Percentiles rank a stretch among this genome's conserved stretches.
These are phyloP conservation scores for Cynopterus sphinx DNA, from an alignment of 2,797 vertebrate species.

Conservation along the genomic window DNA sequence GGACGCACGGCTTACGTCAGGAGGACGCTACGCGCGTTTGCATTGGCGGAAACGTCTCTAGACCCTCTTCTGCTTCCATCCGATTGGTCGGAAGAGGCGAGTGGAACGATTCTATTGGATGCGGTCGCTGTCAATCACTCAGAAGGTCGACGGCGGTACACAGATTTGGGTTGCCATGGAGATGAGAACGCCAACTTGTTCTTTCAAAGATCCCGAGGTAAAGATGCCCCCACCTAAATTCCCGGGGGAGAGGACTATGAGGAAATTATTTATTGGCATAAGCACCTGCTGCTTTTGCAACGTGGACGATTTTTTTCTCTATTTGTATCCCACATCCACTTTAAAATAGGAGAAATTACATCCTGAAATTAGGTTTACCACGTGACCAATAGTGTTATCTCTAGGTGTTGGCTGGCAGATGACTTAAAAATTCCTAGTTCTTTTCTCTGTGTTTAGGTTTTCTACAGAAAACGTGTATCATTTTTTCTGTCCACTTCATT, in stretches of 20 bases:
- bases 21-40: fast-evolving
- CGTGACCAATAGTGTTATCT: background rate
- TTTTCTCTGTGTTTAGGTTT: slow-evolving; percentile 1
- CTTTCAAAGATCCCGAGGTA: background rate
- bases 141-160: fast-evolving
- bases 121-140: background rate
- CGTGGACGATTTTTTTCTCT: background rate
- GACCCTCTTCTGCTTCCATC: fast-evolving
- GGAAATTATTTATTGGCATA: background rate
- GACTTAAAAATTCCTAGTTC: background rate
- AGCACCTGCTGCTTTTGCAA: background rate
- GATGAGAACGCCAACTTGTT: background rate
- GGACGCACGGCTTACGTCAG: background rate
- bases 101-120: fast-evolving
- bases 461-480: background rate
- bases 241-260: background rate
- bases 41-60: background rate
- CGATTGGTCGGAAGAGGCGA: background rate
- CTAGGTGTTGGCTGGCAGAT: background rate
- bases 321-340: background rate
- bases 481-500: background rate
- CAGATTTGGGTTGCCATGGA: background rate
- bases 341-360: background rate
- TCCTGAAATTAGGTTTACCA: background rate
- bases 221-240: background rate